Evolutionary conservation across 2,113 vertebrate genomes (phyloP).

Genomic region (Cygnus atratus): DNA sequence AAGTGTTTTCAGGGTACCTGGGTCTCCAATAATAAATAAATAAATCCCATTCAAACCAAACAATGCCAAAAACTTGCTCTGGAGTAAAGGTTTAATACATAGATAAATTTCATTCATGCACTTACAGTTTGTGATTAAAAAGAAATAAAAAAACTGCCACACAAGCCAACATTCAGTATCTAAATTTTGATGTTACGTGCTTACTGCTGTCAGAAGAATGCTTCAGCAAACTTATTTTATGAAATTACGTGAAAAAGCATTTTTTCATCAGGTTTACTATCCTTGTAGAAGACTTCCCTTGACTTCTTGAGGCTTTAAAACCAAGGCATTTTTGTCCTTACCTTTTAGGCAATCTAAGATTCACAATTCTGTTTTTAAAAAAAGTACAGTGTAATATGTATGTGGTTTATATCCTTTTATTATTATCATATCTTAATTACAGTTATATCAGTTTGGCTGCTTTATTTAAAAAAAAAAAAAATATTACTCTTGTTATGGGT

Average conservation of each 20-base stretch:
- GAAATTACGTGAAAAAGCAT: neutral
- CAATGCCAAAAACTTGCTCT: neutral
- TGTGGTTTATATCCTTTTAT: neutral
- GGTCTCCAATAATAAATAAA: neutral
- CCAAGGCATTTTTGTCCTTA: neutral
- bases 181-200: neutral
- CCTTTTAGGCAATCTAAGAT: neutral
- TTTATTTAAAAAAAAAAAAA: neutral
- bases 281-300: neutral
- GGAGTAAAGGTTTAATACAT: neutral
- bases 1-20: neutral
- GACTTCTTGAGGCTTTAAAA: neutral
- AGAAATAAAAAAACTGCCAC: neutral
- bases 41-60: neutral
- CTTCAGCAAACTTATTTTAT: neutral
- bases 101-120: neutral
- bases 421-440: neutral
- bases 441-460: neutral
- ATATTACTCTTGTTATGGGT: neutral
- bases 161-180: neutral
- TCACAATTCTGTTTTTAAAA: neutral
- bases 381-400: neutral
- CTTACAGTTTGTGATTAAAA: neutral
- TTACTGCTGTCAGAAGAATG: neutral
- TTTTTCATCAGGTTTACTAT: neutral